Conservation (phyloP, 2,888 invertebrate species). For the Eristalinus aeneus region DNA sequence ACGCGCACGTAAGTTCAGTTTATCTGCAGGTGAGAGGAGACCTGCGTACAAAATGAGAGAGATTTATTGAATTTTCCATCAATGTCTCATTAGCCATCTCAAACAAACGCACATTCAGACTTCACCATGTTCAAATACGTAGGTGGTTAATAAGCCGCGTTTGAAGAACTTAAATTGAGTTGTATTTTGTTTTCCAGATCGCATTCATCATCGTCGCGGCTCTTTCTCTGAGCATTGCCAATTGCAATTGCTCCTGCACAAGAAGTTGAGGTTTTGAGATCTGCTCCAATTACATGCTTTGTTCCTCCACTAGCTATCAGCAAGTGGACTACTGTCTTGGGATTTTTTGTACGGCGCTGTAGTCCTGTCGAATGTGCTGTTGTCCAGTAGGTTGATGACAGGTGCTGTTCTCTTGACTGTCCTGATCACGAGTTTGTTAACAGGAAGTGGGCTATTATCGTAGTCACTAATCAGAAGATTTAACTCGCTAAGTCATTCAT, state of each 20-base stretch:
- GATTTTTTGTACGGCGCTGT: too few relatives aligned
- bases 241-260: neutral
- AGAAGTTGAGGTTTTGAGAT: neutral
- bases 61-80: conserved; percentile 3
- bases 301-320: neutral
- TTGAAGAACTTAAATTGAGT: neutral
- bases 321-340: neutral
- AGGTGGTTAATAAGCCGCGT: neutral
- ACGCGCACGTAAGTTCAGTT: neutral
- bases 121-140: conserved; percentile 60
- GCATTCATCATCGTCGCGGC: conserved; percentile 6
- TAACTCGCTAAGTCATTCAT: too few relatives aligned
- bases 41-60: conserved; percentile 1
- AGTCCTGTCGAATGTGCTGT: too few relatives aligned
- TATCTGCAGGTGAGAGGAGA: too few relatives aligned
- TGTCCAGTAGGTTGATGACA: too few relatives aligned
- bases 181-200: neutral
- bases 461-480: too few relatives aligned
- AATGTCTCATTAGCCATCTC: conserved; percentile 24
- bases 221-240: neutral
- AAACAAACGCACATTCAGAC: neutral
- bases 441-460: too few relatives aligned
- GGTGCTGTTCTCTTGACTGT: too few relatives aligned
- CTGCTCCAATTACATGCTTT: neutral
- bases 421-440: too few relatives aligned